Evolutionary conservation across 2,113 vertebrate species (phyloP).

Genomic region (Orycteropus afer): DNA sequence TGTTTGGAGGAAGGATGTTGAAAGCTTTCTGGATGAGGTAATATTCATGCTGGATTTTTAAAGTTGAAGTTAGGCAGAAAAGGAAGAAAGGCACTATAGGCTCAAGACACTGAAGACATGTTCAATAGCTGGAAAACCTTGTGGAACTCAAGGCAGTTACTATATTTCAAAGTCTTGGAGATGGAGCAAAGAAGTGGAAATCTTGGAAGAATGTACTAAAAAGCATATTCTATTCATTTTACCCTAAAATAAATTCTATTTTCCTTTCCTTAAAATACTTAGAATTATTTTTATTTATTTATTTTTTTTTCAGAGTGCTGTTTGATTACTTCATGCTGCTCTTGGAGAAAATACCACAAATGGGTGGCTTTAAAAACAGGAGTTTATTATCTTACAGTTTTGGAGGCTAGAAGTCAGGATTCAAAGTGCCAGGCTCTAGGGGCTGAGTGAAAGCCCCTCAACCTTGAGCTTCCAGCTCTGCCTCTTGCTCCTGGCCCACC

Average conservation of each 20-base stretch:
- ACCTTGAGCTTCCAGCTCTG: too few relatives aligned
- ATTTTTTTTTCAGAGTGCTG: too few relatives aligned
- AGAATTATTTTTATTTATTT: not conserved
- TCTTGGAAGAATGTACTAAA: not conserved
- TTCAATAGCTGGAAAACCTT: not conserved
- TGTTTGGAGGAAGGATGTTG: not conserved
- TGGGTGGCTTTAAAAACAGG: too few relatives aligned
- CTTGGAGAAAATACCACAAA: too few relatives aligned
- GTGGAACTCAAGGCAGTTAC: not conserved
- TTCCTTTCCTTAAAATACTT: conserved; percentile 22
- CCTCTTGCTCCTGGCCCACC: too few relatives aligned
- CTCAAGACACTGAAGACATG: not conserved
- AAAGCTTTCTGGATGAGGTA: not conserved
- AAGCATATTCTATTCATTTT: not conserved
- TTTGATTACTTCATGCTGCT: too few relatives aligned
- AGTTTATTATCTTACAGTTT: too few relatives aligned
- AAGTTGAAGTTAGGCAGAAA: not conserved
- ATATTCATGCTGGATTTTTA: not conserved
- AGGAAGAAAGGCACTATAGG: not conserved
- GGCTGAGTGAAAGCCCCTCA: too few relatives aligned
- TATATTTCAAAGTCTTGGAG: not conserved
- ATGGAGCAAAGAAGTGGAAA: not conserved
- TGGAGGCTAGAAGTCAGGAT: too few relatives aligned
- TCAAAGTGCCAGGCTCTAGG: too few relatives aligned
- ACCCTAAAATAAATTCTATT: not conserved